A percentile compares a stretch with the other conserved stretches of the same genome.
These are phyloP conservation scores for Empidonax alnorum DNA, from an alignment of 2,113 vertebrate genomes.

Conservation along the genomic window DNA sequence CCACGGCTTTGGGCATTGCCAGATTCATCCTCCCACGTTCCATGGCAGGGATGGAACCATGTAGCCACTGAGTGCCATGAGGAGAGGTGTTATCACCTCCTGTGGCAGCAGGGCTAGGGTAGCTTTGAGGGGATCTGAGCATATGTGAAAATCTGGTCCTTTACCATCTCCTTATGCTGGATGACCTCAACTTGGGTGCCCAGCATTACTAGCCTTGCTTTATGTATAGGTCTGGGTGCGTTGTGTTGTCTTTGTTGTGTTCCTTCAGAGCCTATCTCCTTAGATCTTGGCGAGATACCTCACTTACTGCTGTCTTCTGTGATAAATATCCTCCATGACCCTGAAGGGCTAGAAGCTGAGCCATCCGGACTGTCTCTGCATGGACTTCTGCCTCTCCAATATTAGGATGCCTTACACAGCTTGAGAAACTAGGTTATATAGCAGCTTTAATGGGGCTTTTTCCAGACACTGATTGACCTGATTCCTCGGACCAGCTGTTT, in stretches of 20 bases:
- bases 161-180: background rate
- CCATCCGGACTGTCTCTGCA: background rate
- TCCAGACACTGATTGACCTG: slow-evolving; percentile 68
- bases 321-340: background rate
- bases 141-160: background rate
- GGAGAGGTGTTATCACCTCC: background rate
- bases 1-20: background rate
- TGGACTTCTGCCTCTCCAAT: slow-evolving; percentile 13
- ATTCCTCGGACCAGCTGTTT: slow-evolving; percentile 55
- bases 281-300: background rate
- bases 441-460: slow-evolving; percentile 67
- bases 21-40: background rate
- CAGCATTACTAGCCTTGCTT: background rate
- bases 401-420: slow-evolving; percentile 30
- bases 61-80: rapidly evolving
- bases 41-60: background rate
- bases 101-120: background rate
- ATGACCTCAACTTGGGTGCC: background rate
- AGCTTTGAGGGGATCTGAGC: background rate
- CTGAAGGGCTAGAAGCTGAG: background rate
- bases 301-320: background rate
- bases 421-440: slow-evolving; percentile 69
- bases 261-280: background rate
- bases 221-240: background rate
- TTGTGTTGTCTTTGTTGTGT: background rate